A percentile compares a stretch with the other conserved stretches of the same genome.
Conservation (phyloP, 2,888 invertebrate genomes). For the Cepaea hortensis region DNA sequence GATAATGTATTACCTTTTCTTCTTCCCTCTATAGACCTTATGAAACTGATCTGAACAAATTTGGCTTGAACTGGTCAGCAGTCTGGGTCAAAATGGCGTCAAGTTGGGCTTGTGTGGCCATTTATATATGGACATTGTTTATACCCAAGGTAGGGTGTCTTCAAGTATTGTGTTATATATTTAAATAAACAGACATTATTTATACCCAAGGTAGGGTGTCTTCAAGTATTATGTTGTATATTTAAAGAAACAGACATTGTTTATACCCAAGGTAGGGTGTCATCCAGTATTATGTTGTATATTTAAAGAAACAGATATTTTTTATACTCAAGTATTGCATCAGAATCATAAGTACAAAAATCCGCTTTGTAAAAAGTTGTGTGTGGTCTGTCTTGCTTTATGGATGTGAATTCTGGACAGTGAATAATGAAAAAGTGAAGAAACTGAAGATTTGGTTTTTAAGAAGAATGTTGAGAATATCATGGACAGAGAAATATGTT, state of each 20-base stretch:
- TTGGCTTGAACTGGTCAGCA: constrained; percentile 77
- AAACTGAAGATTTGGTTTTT: too few species aligned
- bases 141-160: constrained; percentile 60
- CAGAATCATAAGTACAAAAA: too few species aligned
- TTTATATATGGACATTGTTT: constrained; percentile 76
- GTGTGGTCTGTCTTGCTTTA: too few species aligned
- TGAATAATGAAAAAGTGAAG: too few species aligned
- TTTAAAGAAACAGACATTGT: constrained; percentile 71
- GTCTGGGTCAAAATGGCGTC: constrained; percentile 78
- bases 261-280: constrained; percentile 66
- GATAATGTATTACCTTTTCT: neutral
- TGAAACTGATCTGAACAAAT: constrained; percentile 73
- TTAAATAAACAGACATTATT: constrained; percentile 75
- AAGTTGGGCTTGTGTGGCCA: constrained; percentile 76
- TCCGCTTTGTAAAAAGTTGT: too few species aligned
- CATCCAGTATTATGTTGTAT: constrained; percentile 47
- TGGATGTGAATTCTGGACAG: too few species aligned
- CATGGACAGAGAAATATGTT: too few species aligned
- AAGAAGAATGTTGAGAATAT: too few species aligned
- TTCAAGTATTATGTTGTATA: too few species aligned
- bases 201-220: constrained; percentile 67
- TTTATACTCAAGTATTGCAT: too few species aligned
- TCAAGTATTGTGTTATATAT: too few species aligned
- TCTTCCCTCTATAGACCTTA: constrained; percentile 70
- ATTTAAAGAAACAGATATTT: neutral